These are phyloP conservation scores for Sitophilus oryzae DNA, from an alignment of 1,140 invertebrate species.

Conservation along the genomic window DNA sequence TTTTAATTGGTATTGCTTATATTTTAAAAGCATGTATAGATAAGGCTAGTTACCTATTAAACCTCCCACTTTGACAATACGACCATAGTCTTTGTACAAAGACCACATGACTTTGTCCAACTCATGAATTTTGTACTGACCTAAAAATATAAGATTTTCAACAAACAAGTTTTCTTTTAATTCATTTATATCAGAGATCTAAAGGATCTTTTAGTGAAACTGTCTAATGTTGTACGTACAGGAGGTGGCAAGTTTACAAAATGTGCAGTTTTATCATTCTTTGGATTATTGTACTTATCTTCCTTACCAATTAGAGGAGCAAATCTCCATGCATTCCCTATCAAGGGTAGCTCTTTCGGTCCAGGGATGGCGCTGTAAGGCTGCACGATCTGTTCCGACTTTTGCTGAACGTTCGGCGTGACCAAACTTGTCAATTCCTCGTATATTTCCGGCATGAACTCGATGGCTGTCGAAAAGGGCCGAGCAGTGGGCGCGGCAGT, in stretches of 20 bases:
- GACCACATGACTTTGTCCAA: constrained; percentile 67
- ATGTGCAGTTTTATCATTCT: too few relatives aligned
- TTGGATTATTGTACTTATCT: background rate
- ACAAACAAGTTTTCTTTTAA: too few relatives aligned
- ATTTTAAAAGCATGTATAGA: too few relatives aligned
- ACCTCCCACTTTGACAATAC: constrained; percentile 67
- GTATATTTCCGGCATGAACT: constrained; percentile 23
- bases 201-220: too few relatives aligned
- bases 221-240: too few relatives aligned
- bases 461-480: constrained; percentile 34
- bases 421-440: constrained; percentile 13
- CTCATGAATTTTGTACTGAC: constrained; percentile 66
- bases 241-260: too few relatives aligned
- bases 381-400: constrained; percentile 35
- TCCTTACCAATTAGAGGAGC: constrained; percentile 58
- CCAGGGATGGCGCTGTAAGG: constrained; percentile 69
- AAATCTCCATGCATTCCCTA: constrained; percentile 78
- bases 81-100: constrained; percentile 59
- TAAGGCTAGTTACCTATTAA: constrained; percentile 53
- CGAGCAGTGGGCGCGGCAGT: constrained; percentile 1
- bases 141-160: constrained; percentile 41
- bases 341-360: constrained; percentile 64
- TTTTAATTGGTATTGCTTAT: too few relatives aligned
- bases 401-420: constrained; percentile 13
- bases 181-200: too few relatives aligned